Conservation (phyloP, 2,113 vertebrate genomes). For the Microtus montanus region DNA sequence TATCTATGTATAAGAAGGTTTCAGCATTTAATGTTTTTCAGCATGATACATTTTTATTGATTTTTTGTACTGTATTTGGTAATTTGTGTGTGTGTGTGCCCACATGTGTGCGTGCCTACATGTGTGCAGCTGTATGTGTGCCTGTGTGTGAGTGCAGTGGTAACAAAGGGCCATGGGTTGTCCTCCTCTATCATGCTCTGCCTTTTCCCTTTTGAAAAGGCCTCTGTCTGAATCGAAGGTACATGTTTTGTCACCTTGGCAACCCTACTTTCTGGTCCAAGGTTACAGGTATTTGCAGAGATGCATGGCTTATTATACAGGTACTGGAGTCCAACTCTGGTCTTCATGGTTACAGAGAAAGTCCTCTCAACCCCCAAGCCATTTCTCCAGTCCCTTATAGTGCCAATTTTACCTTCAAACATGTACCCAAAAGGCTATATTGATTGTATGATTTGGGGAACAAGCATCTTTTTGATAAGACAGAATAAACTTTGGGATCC, state of each 20-base stretch:
- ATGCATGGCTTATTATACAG: too few species aligned
- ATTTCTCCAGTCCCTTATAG: not conserved
- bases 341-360: not conserved
- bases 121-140: not conserved
- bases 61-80: not conserved
- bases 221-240: not conserved
- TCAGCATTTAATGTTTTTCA: not conserved
- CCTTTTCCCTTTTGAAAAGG: not conserved
- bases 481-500: too few species aligned
- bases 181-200: not conserved
- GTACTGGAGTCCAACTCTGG: not conserved
- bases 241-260: not conserved
- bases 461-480: not conserved
- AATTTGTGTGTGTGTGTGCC: not conserved
- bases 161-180: not conserved
- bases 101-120: too few species aligned
- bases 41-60: too few species aligned
- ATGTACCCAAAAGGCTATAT: not conserved
- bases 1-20: fast-evolving
- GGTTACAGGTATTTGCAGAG: not conserved
- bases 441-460: not conserved
- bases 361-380: not conserved
- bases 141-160: not conserved
- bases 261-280: not conserved
- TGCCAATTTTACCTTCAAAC: not conserved